Evolutionary conservation across 2,888 invertebrate species (phyloP).

Genomic region (Euclidia mi): DNA sequence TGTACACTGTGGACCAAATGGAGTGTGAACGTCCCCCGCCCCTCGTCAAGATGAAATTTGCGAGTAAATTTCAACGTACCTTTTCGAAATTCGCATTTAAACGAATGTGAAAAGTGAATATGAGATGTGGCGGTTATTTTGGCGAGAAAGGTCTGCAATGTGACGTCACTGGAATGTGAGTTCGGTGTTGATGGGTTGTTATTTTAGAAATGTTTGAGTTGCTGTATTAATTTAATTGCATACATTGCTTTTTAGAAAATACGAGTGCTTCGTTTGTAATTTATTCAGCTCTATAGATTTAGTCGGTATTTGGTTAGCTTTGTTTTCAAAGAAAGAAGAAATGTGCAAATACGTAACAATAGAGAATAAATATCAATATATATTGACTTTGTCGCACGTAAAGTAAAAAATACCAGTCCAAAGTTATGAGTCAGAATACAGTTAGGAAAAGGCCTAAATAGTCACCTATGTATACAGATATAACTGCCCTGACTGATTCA

Average conservation of each 20-base stretch:
- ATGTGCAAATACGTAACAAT: too few relatives aligned
- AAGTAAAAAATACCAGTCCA: too few relatives aligned
- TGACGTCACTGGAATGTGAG: slow-evolving; percentile 1
- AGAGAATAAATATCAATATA: too few relatives aligned
- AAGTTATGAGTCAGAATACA: too few relatives aligned
- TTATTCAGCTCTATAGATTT: too few relatives aligned
- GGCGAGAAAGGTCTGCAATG: neutral
- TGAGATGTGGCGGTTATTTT: slow-evolving; percentile 7
- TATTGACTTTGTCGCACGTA: too few relatives aligned
- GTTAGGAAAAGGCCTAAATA: too few relatives aligned
- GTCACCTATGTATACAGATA: too few relatives aligned
- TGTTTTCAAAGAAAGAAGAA: too few relatives aligned
- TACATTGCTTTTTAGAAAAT: neutral
- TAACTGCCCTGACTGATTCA: too few relatives aligned
- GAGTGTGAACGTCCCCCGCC: slow-evolving; percentile 60
- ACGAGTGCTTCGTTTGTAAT: too few relatives aligned
- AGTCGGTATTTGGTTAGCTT: too few relatives aligned
- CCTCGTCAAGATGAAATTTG: slow-evolving; percentile 45
- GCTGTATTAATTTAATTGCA: neutral
- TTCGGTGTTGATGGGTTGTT: neutral
- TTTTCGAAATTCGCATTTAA: slow-evolving; percentile 24
- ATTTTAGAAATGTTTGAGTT: neutral
- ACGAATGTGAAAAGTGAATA: neutral
- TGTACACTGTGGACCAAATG: slow-evolving; percentile 59
- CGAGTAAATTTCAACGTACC: slow-evolving; percentile 36